Evolutionary conservation across 2,888 invertebrate genomes (phyloP).

Genomic region (Troides oblongomaculatus): DNA sequence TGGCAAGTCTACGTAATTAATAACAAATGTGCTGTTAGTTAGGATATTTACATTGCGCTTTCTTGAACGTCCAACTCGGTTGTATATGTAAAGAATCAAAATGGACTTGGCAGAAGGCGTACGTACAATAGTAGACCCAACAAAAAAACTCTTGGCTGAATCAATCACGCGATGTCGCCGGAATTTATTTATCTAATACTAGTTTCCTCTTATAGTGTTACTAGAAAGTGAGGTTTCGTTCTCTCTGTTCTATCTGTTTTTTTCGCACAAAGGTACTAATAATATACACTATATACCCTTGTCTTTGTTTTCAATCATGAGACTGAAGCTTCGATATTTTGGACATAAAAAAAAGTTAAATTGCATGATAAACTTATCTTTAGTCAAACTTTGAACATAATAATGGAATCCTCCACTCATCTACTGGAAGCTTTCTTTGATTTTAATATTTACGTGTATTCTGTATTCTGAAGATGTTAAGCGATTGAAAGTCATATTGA

Average conservation of each 20-base stretch:
- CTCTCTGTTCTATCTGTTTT: not conserved
- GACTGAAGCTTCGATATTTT: not conserved
- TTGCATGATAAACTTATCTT: too few relatives aligned
- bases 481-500: too few relatives aligned
- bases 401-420: too few relatives aligned
- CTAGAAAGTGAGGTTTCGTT: not conserved
- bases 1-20: too few relatives aligned
- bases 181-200: conserved; percentile 11
- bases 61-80: too few relatives aligned
- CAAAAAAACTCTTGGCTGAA: not conserved
- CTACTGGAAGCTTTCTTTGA: too few relatives aligned
- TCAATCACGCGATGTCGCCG: conserved; percentile 1
- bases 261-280: not conserved
- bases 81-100: not conserved
- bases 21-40: too few relatives aligned
- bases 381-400: too few relatives aligned
- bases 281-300: not conserved
- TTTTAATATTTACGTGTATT: too few relatives aligned
- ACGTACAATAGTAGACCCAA: not conserved
- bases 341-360: too few relatives aligned
- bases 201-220: conserved; percentile 7
- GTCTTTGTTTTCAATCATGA: not conserved
- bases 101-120: not conserved
- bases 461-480: too few relatives aligned
- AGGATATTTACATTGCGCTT: too few relatives aligned